Percentiles rank a stretch among this genome's conserved stretches.
Evolutionary conservation across 2,797 vertebrate species (phyloP).

Genomic region (Dipus sagitta): DNA sequence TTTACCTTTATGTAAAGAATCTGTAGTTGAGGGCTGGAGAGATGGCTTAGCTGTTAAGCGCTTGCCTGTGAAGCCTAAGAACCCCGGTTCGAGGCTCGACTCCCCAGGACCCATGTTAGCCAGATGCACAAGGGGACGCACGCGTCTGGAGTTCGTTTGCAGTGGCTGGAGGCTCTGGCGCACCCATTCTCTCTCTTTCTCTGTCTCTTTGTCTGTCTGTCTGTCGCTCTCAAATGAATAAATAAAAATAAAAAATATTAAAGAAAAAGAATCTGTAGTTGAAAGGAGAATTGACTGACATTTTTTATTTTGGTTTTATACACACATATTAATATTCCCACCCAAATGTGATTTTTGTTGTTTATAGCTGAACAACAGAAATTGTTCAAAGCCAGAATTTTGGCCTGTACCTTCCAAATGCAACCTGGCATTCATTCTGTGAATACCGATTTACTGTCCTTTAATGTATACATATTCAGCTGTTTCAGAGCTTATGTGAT

Average conservation of each 20-base stretch:
- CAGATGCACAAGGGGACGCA: no score
- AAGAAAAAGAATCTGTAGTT: constrained; percentile 16
- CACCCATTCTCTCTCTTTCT: no score
- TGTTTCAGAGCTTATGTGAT: constrained; percentile 32
- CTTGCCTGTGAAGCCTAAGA: no score
- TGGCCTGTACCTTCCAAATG: background rate
- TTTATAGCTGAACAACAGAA: constrained; percentile 28
- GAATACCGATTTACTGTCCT: background rate
- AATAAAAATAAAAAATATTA: no score
- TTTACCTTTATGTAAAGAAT: constrained; percentile 24
- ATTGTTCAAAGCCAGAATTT: constrained; percentile 48
- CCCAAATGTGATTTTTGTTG: background rate
- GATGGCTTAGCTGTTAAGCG: no score
- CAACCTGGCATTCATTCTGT: background rate
- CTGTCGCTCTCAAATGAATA: no score
- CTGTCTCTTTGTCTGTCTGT: no score
- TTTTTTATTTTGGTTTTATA: constrained; percentile 30
- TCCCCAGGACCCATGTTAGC: no score
- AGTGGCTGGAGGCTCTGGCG: no score
- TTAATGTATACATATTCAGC: background rate
- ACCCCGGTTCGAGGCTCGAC: no score
- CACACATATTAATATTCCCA: constrained; percentile 5
- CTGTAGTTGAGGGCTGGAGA: background rate
- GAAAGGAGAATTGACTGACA: background rate
- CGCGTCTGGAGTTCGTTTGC: no score